Conservation (phyloP, 2,113 vertebrate genomes). For the Ameiurus melas region DNA sequence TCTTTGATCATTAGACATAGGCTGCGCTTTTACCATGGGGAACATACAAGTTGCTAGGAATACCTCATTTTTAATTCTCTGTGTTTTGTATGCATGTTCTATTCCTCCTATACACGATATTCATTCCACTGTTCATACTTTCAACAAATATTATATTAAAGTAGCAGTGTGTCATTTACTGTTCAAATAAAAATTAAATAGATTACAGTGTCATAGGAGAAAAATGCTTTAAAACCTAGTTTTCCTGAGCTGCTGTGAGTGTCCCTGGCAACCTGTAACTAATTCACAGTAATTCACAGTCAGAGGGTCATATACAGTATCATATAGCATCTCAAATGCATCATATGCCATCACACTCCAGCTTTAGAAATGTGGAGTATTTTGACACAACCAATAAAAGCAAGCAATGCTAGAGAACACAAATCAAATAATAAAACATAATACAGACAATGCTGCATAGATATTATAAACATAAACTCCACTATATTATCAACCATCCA, state of each 20-base stretch:
- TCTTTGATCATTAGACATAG: conserved; percentile 29
- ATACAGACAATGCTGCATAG: background rate
- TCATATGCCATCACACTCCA: background rate
- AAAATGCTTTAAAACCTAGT: background rate
- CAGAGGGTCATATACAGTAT: background rate
- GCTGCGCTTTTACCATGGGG: conserved; percentile 18
- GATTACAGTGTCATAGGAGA: background rate
- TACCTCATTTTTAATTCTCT: conserved; percentile 20
- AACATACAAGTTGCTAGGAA: conserved; percentile 7
- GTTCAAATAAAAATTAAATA: background rate
- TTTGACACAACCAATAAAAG: background rate
- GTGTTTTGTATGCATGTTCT: conserved; percentile 5
- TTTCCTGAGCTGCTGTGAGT: background rate
- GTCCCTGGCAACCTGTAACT: background rate
- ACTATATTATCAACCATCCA: too few relatives aligned
- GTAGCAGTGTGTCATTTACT: background rate
- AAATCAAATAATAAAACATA: background rate
- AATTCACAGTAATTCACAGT: background rate
- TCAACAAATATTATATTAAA: conserved; percentile 4
- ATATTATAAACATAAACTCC: background rate
- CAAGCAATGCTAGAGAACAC: background rate
- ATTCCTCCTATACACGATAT: background rate
- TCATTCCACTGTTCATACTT: background rate
- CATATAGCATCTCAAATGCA: background rate
- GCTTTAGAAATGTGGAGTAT: background rate